phyloP scores from a whole-genome alignment of 2,888 invertebrate species.

The Agrochola lota region DNA sequence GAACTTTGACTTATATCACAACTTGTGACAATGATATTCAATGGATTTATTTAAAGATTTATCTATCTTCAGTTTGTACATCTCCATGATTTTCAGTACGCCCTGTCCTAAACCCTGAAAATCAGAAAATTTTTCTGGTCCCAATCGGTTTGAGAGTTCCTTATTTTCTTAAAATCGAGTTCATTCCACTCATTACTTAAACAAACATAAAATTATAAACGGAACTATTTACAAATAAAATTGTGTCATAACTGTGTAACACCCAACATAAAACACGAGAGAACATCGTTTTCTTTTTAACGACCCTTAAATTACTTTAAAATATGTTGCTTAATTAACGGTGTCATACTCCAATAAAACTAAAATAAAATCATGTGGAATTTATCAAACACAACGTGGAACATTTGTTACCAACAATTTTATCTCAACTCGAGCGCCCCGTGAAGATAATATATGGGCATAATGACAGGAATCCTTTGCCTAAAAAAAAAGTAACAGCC shows the following conservation, averaged over 20 bases:
- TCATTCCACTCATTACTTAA: constrained; percentile 50
- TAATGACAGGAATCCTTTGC: constrained; percentile 84
- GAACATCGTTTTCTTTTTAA: constrained; percentile 64
- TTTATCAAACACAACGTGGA: constrained; percentile 69
- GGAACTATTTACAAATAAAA: constrained; percentile 57
- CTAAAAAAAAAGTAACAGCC: constrained; percentile 77
- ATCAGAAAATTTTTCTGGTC: background rate
- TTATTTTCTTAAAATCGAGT: background rate
- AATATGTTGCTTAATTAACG: constrained; percentile 71
- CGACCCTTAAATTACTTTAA: constrained; percentile 63
- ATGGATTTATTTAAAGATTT: constrained; percentile 18
- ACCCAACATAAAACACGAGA: constrained; percentile 62
- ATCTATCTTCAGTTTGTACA: background rate
- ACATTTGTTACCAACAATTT: constrained; percentile 76
- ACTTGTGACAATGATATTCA: constrained; percentile 27
- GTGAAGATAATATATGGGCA: constrained; percentile 83
- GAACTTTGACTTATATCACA: constrained; percentile 35
- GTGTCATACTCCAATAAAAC: constrained; percentile 69
- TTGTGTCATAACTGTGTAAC: constrained; percentile 62
- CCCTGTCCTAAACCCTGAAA: background rate
- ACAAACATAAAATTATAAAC: constrained; percentile 63
- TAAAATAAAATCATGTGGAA: constrained; percentile 70
- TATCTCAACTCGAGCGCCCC: constrained; percentile 82
- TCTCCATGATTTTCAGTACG: background rate
- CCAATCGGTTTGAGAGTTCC: background rate